Evolutionary conservation across 2,888 invertebrate species (phyloP).

Genomic region (Sthenelais limicola): DNA sequence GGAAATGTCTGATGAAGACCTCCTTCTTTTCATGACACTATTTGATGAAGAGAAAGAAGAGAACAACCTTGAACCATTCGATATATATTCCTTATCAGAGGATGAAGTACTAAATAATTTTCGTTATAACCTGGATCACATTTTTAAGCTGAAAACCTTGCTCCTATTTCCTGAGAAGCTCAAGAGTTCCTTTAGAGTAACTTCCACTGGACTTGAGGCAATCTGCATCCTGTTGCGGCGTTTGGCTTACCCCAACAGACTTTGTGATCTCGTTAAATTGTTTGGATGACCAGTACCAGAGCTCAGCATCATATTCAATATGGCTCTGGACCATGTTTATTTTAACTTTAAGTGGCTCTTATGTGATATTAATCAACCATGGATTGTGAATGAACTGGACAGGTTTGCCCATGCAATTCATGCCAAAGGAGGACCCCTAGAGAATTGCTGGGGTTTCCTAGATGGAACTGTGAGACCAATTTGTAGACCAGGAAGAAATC

Average conservation of each 20-base stretch:
- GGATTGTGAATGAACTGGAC: not conserved
- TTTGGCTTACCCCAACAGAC: constrained; percentile 12
- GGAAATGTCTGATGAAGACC: too few relatives aligned
- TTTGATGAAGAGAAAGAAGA: too few relatives aligned
- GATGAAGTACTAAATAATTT: too few relatives aligned
- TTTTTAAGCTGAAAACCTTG: too few relatives aligned
- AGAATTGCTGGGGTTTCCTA: constrained; percentile 45
- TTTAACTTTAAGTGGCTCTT: not conserved
- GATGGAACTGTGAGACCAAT: constrained; percentile 48
- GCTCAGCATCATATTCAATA: not conserved
- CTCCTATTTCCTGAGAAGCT: too few relatives aligned
- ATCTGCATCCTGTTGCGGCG: constrained; percentile 1
- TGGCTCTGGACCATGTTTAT: not conserved
- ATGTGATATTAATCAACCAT: not conserved
- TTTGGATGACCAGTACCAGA: constrained; percentile 9
- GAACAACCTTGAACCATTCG: too few relatives aligned
- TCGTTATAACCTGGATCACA: too few relatives aligned
- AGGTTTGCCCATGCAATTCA: constrained; percentile 26
- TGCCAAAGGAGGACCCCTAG: constrained; percentile 25
- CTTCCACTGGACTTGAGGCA: too few relatives aligned
- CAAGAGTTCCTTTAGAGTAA: too few relatives aligned
- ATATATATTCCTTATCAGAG: too few relatives aligned
- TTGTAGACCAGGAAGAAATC: constrained; percentile 40
- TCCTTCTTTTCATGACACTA: too few relatives aligned
- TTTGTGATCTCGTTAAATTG: not conserved